These are phyloP conservation scores for Bombus polaris DNA, from an alignment of 1,140 invertebrate species.

Conservation along the genomic window DNA sequence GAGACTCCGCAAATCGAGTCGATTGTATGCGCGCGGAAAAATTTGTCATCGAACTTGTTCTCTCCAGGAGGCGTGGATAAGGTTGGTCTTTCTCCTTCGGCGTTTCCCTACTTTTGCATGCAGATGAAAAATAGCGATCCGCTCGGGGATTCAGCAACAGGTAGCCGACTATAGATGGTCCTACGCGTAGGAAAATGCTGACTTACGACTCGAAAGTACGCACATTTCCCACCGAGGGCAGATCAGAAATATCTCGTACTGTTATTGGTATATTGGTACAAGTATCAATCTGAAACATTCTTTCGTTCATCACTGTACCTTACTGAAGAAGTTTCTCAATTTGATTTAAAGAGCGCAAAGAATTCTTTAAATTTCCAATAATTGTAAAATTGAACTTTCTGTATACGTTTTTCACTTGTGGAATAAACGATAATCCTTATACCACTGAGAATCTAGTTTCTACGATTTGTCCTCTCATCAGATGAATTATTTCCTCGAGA, in stretches of 20 bases:
- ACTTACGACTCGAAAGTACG: neutral
- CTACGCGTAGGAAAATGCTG: neutral
- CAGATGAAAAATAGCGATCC: slow-evolving; percentile 30
- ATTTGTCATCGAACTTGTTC: slow-evolving; percentile 33
- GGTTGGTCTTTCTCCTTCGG: neutral
- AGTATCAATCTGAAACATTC: neutral
- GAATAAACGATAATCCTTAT: too few relatives aligned
- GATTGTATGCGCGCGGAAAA: slow-evolving; percentile 17
- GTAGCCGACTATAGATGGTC: slow-evolving; percentile 9
- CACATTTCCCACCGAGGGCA: neutral
- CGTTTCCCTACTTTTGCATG: slow-evolving; percentile 10
- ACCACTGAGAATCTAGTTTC: too few relatives aligned
- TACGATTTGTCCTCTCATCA: too few relatives aligned
- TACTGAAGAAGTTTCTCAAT: neutral
- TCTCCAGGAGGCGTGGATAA: neutral
- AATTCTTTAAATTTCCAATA: too few relatives aligned
- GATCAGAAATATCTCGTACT: neutral
- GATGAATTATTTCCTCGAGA: too few relatives aligned
- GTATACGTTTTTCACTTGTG: too few relatives aligned
- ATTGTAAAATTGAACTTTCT: too few relatives aligned
- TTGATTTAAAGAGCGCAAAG: neutral
- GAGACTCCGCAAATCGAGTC: slow-evolving; percentile 9
- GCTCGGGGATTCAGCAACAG: slow-evolving; percentile 53
- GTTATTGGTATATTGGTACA: too few relatives aligned
- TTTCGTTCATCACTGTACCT: neutral